Evolutionary conservation across 2,888 invertebrate species (phyloP), one percentile per base, ranked within the genome.

Genomic region (Junonia oenone): DNA sequence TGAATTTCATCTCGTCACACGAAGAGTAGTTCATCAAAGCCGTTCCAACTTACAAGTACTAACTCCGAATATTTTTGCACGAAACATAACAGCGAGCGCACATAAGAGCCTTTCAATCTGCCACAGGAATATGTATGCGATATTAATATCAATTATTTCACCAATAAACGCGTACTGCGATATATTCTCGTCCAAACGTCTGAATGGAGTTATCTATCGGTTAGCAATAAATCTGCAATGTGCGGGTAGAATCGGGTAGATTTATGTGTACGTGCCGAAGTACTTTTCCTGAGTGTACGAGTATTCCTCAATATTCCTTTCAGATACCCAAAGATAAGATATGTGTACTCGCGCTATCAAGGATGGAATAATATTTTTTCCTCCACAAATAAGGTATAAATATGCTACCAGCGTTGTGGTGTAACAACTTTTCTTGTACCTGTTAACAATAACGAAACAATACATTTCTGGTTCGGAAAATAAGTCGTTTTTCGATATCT

Each of bases 21-120:
- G 33, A 38, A 46, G 37, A 53, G 46, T 17, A 37, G 29, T 38
- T 46, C 37, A 11, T 52, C 46, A 46, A 53, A 53, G 46, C 46
- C 27, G 43, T 19, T 51, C 52, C 46, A 52, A 53, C 52, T 46
- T 53, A 38, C 29, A 37, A 37, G 37, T 3, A 38, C 38, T 38
- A 45, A 27, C 13, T 15, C 15, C 29, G 35, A 22, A 35, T 37
- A 33, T 45, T 45, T 51, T 51, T n/a, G n/a, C 45, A 33, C 17
- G 11, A 15, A 35, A n/a, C n/a, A n/a, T 29, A 29, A 27, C 13
- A 37, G 14, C n/a, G 9, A 8, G 17, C 37, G 15, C 15, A 15
- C 15, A 38, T 15, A 17, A 14, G 3, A 11, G 15, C 15, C 17
- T 11, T 15, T 38, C 17, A 38, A 38, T 38, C 38, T 9, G 11